These are phyloP conservation scores for Oxyscelio sp. DNA, from an alignment of 2,888 invertebrate species.

Conservation along the genomic window DNA sequence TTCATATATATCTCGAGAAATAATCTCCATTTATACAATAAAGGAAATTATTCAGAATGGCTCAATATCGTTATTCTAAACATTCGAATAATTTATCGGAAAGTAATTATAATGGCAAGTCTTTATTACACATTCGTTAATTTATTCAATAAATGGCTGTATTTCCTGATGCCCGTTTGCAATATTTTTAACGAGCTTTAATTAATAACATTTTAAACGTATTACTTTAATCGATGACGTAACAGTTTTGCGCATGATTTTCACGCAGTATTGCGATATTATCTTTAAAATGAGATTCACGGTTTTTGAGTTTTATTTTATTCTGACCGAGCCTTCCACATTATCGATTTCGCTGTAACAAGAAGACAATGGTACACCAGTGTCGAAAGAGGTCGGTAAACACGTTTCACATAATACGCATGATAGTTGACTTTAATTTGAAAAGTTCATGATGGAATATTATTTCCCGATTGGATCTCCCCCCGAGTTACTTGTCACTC, in stretches of 20 bases:
- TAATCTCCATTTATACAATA: too few relatives aligned
- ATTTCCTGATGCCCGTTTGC: too few relatives aligned
- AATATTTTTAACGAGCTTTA: too few relatives aligned
- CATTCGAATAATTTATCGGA: too few relatives aligned
- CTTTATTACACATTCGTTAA: too few relatives aligned
- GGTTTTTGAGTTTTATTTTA: slow-evolving; percentile 59
- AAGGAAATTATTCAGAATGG: too few relatives aligned
- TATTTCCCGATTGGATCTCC: slow-evolving; percentile 36
- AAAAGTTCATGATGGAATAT: slow-evolving; percentile 61
- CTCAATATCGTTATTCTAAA: too few relatives aligned
- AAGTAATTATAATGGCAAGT: too few relatives aligned
- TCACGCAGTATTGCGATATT: slow-evolving; percentile 2
- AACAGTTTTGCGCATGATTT: neutral
- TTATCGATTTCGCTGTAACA: slow-evolving; percentile 71
- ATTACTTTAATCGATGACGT: too few relatives aligned
- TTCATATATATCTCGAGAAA: too few relatives aligned
- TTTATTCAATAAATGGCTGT: too few relatives aligned
- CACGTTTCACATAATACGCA: slow-evolving; percentile 63
- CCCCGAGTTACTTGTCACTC: slow-evolving; percentile 28
- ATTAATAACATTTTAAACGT: too few relatives aligned
- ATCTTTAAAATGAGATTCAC: slow-evolving; percentile 59
- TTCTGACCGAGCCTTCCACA: slow-evolving; percentile 35
- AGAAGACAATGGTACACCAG: slow-evolving; percentile 62
- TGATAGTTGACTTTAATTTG: slow-evolving; percentile 56
- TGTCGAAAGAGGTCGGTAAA: slow-evolving; percentile 68